Base-by-base conservation (phyloP, 2,888 invertebrate genomes). In the Oscheius myriophilus region DNA sequence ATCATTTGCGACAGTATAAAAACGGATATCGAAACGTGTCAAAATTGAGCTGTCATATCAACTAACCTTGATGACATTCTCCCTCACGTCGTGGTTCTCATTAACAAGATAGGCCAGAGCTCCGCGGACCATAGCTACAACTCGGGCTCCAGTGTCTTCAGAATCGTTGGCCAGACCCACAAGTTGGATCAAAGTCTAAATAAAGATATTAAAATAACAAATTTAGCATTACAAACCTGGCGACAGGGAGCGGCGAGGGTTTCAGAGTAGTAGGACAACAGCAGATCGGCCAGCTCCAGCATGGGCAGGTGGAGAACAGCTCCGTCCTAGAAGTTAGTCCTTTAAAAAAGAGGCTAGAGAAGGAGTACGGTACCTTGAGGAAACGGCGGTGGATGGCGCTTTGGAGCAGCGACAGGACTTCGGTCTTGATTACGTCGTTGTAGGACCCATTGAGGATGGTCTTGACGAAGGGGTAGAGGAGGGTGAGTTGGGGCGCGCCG, bases 261-360 rank as follows among this genome's bases (percentile, higher is more conserved):
- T 0, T 70, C 61, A 0, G 76, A 46, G 42, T 64, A 76, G 42
- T 71, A 70, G 26, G 67, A 69, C 26, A 78, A 72, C 14, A 80
- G 69, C 45, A 80, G 72, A 9, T 73, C 70, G 0, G 75, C 73
- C 52, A 76, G 73, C 25, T 78, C 72, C 51, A 76, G 70, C 71
- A 78, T 73, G 11, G 80, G 80, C 23, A 80, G 61, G 18, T 72
- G 68, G 23, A 80, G 65, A 41, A 80, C 78, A 9, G 75, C 71
- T 16, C 69, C 65, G 57, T 80, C 73, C 69, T 75, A 55, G 46
- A 33, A 33, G 9, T 33, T 6, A 3, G 33, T n/a, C n/a, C 18
- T 3, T 18, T 25, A 2, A 45, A 1, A 11, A 12, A 14, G 14
- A 54, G 11, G 16, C 9, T 18, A n/a, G n/a, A n/a, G n/a, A 9